Evolutionary conservation across 2,888 invertebrate species (phyloP).

Genomic region (Latrodectus elegans): DNA sequence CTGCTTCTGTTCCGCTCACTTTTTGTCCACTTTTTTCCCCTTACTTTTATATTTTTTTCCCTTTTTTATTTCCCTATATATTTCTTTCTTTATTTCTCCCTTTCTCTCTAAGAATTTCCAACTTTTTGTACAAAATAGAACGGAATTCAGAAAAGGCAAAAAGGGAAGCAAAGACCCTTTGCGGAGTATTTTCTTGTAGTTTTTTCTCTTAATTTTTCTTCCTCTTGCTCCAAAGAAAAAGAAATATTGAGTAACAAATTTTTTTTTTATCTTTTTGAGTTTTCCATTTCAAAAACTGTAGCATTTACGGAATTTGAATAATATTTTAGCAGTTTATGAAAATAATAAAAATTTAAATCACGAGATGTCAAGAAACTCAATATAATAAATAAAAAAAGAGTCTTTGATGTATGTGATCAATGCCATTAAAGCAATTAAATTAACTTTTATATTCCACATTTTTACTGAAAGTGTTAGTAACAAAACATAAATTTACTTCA

Average conservation of each 20-base stretch:
- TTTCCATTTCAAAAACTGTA: neutral
- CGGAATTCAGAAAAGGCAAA: slow-evolving; percentile 11
- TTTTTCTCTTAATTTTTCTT: slow-evolving; percentile 12
- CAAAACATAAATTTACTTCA: no score
- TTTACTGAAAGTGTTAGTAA: no score
- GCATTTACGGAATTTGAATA: neutral
- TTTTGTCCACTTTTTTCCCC: neutral
- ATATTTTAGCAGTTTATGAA: neutral
- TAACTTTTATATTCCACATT: no score
- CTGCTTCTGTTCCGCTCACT: neutral
- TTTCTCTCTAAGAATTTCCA: slow-evolving; percentile 3
- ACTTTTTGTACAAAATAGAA: slow-evolving; percentile 24
- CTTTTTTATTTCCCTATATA: slow-evolving; percentile 2
- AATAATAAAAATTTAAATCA: no score
- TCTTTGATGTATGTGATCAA: no score
- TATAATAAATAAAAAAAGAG: no score
- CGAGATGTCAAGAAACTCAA: no score
- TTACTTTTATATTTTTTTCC: neutral
- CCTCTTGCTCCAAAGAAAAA: slow-evolving; percentile 2
- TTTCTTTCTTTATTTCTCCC: slow-evolving; percentile 4
- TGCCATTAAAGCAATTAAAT: no score
- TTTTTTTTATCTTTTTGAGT: neutral
- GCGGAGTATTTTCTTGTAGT: neutral
- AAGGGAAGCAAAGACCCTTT: neutral
- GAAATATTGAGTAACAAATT: neutral